Evolutionary conservation across 1,140 invertebrate species (phyloP), one percentile per base, ranked within the genome.

Genomic region (Hyposmocoma kahamanoa): DNA sequence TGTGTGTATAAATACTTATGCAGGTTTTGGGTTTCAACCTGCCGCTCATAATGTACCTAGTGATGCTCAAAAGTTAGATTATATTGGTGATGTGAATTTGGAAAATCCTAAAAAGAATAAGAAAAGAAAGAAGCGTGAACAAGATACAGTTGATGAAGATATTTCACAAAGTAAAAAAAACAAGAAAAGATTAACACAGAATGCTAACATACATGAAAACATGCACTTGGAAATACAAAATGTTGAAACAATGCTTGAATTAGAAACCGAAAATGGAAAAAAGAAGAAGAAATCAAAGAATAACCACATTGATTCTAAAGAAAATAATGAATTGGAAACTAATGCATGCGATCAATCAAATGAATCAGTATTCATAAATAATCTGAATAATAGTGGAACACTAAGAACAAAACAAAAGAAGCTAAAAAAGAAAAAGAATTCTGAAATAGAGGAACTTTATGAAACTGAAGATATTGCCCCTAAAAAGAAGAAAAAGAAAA

Each of bases 401-500:
- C 3, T 6, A 47, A 15, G n/a, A 53, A 53, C 20, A 30, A 45
- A 45, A 44, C 38, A 22, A 50, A 55, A 51, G 42, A 48, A 38
- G 46, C 34, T 15, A 56, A 56, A 47, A 45, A 34, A 39, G 21
- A 17, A 39, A 10, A 13, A 18, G 8, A 34, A 3, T 17, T 30
- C 9, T 1, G 21, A 20, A 28, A 42, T 8, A 47, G 36, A 47
- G 22, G 53, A 59, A 26, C 41, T 15, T 15, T 17, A 36, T 36
- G n/a, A 15, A 36, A 36, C 15, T 2, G 32, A 6, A 48, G 41
- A 63, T 53, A 28, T 54, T 2, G 67, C 72, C 43, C 69, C 73
- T 50, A 83, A 81, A 55, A 83, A 83, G 60, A 81, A 76, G 47
- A 81, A 77, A 49, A 67, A 61, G 53, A 76, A 74, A 67, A 67